A percentile compares a stretch with the other conserved stretches of the same genome.
Conservation (phyloP, 1,140 invertebrate genomes). For the Caenorhabditis inopinata region DNA sequence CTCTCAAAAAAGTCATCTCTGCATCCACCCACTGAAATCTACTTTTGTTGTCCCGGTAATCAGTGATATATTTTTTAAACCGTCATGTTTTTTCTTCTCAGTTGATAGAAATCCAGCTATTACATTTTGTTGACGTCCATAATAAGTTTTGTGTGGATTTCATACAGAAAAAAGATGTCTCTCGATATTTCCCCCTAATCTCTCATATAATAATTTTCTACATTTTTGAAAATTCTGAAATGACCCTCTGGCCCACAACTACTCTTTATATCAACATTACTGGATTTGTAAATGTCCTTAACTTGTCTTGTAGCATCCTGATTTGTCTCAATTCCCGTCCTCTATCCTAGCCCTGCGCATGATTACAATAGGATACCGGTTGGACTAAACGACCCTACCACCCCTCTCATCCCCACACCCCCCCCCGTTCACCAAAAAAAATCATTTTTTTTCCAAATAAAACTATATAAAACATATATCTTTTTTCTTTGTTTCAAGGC, state of each 20-base stretch:
- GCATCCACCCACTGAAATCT: conserved; percentile 5
- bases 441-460: no score
- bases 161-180: not conserved
- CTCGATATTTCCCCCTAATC: not conserved
- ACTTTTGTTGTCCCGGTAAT: conserved; percentile 10
- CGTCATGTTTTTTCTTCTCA: no score
- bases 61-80: not conserved
- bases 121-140: not conserved
- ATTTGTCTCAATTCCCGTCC: not conserved
- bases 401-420: not conserved
- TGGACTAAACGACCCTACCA: not conserved
- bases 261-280: not conserved
- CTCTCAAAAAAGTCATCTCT: not conserved
- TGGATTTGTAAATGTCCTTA: not conserved
- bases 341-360: conserved; percentile 17
- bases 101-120: not conserved
- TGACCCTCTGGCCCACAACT: not conserved
- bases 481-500: no score
- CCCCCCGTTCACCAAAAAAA: no score
- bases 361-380: conserved; percentile 16
- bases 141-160: conserved; percentile 18
- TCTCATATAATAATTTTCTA: conserved; percentile 7
- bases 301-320: not conserved
- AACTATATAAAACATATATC: no score
- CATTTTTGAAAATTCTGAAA: not conserved